These are phyloP conservation scores for Petrolisthes cinctipes DNA, from an alignment of 2,888 invertebrate genomes.

Conservation along the genomic window DNA sequence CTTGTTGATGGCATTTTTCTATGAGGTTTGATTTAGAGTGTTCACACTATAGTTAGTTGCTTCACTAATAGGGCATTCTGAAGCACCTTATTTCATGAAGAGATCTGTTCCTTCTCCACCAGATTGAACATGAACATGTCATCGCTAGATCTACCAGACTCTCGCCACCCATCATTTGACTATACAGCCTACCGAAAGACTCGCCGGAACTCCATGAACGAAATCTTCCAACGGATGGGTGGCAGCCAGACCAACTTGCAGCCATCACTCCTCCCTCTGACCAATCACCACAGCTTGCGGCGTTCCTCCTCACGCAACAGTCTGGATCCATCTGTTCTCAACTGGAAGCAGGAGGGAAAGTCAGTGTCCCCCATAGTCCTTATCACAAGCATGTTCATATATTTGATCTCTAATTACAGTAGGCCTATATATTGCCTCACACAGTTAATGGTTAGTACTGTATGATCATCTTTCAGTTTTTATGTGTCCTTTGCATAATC, in stretches of 20 bases:
- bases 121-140: slow-evolving; percentile 33
- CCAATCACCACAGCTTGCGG: slow-evolving; percentile 22
- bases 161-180: slow-evolving; percentile 39
- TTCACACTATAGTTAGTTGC: too few relatives aligned
- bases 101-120: background rate
- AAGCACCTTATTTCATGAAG: too few relatives aligned
- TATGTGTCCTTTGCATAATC: too few relatives aligned
- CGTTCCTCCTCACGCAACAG: slow-evolving; percentile 52
- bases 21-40: too few relatives aligned
- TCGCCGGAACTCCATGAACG: slow-evolving; percentile 59
- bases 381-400: too few relatives aligned
- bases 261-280: background rate
- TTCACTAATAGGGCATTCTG: too few relatives aligned
- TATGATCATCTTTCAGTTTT: too few relatives aligned
- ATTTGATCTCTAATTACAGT: too few relatives aligned
- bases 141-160: slow-evolving; percentile 42
- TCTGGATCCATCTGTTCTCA: slow-evolving; percentile 49
- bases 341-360: slow-evolving; percentile 63
- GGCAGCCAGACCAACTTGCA: slow-evolving; percentile 52
- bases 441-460: too few relatives aligned
- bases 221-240: slow-evolving; percentile 35
- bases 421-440: too few relatives aligned
- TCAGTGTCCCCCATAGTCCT: slow-evolving; percentile 31
- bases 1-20: too few relatives aligned
- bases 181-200: slow-evolving; percentile 43